Evolutionary conservation across 2,888 invertebrate genomes (phyloP), one percentile per base, ranked within the genome.

Genomic region (Phragmatobia fuliginosa): DNA sequence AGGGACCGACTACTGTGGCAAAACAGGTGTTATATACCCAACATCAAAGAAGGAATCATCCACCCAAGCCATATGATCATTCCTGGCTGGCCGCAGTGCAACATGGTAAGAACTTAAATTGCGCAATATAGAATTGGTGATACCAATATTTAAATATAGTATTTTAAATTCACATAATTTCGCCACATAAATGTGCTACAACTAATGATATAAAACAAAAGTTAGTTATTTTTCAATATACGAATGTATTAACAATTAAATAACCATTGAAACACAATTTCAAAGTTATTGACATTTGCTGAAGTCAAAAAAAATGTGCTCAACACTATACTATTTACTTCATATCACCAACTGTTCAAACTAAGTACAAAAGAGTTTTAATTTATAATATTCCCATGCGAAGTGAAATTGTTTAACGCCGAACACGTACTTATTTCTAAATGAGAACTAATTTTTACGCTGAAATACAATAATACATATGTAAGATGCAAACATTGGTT

Each of bases 311-410:
- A 66, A 32, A 32, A 49, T 49, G 32, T 25, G 7, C 33, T 63
- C 6, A 25, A 1, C n/a, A n/a, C 2, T 33, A 32, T 33, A 21
- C 4, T 6, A 38, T 6, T 8, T 10, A 56, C 16, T 16, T 10
- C 25, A 62, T 21, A 32, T 52, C 52, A 18, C 5, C 49, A 62
- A 33, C 62, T 67, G 67, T 67, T 52, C 52, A 67, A 62, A 67
- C 25, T 52, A 31, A 18, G 21, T n/a, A 64, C 28, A 36, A 52
- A 63, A 32, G 45, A 45, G 14, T 63, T 32, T 31, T 63, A n/a
- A 63, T 31, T 28, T 63, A 45, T 21, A 32, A 32, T 21, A 31
- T 38, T 28, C 0, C 32, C n/a, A 31, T 32, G 10, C 32, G 21
- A 32, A 41, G 36, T 41, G 28, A 31, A n/a, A 62, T 62, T 45